Evolutionary conservation across 2,888 invertebrate species (phyloP).

Genomic region (Rhabditoides inermis): DNA sequence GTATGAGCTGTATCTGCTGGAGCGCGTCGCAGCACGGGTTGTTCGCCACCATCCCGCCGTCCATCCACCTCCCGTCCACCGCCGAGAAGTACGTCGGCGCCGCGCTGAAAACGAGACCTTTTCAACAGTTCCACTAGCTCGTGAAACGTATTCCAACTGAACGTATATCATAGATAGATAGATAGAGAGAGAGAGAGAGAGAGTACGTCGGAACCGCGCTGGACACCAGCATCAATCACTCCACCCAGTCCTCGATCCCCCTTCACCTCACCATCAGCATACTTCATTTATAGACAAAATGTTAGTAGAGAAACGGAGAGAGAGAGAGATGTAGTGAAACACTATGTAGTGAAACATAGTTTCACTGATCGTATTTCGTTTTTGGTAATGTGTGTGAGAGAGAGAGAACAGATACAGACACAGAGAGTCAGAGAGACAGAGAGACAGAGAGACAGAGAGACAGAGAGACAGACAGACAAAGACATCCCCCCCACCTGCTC

Average conservation of each 20-base stretch:
- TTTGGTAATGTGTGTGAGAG: no score
- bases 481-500: no score
- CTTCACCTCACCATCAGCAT: not conserved
- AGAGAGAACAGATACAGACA: no score
- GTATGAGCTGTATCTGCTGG: conserved; percentile 82
- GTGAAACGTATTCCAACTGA: no score
- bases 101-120: conserved; percentile 67
- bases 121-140: not conserved
- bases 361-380: no score
- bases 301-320: not conserved
- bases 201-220: not conserved
- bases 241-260: not conserved
- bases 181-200: not conserved
- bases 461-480: no score
- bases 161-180: no score
- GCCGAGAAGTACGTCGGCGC: conserved; percentile 84
- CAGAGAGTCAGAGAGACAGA: no score
- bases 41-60: conserved; percentile 61
- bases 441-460: no score
- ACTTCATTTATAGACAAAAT: not conserved
- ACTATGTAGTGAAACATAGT: no score
- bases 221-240: not conserved
- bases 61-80: conserved; percentile 59
- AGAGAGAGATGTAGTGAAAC: no score
- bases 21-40: conserved; percentile 59